phyloP scores from a whole-genome alignment of 2,113 vertebrate species.

The Nicator chloris region DNA sequence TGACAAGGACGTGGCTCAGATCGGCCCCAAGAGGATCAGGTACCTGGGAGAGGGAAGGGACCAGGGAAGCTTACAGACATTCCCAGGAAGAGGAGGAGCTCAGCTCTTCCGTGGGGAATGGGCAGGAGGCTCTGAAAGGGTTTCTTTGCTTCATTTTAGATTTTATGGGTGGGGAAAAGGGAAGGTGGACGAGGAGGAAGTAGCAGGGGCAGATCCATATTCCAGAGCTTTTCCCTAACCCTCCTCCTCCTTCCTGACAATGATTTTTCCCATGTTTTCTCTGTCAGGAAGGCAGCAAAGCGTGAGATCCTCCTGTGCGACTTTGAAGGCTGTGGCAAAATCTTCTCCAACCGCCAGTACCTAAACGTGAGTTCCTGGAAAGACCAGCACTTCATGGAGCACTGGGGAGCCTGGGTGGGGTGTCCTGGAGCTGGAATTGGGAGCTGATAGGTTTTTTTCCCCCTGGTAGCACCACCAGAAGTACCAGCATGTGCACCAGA shows the following conservation, averaged over 20 bases:
- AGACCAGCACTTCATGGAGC: accelerated
- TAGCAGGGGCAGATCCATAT: neutral
- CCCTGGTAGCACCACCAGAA: constrained; percentile 74
- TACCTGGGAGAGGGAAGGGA: neutral
- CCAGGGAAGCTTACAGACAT: neutral
- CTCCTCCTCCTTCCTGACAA: neutral
- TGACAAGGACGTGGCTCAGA: constrained; percentile 69
- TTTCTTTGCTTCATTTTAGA: neutral
- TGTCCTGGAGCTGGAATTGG: neutral
- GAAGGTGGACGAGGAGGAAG: neutral
- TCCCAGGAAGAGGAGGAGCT: neutral
- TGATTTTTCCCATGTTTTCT: neutral
- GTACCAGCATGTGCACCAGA: constrained; percentile 80
- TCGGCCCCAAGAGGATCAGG: constrained; percentile 13
- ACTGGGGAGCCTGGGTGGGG: neutral
- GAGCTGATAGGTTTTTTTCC: neutral
- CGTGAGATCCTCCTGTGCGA: constrained; percentile 80
- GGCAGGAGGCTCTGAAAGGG: neutral
- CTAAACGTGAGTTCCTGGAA: constrained; percentile 71
- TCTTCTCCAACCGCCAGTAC: constrained; percentile 84
- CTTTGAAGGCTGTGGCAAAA: constrained; percentile 79
- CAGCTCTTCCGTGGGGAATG: accelerated
- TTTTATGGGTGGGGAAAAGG: neutral
- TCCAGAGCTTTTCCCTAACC: neutral
- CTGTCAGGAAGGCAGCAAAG: constrained; percentile 73